These are phyloP conservation scores for Amia ocellicauda DNA, from an alignment of 2,113 vertebrate species.

Conservation along the genomic window DNA sequence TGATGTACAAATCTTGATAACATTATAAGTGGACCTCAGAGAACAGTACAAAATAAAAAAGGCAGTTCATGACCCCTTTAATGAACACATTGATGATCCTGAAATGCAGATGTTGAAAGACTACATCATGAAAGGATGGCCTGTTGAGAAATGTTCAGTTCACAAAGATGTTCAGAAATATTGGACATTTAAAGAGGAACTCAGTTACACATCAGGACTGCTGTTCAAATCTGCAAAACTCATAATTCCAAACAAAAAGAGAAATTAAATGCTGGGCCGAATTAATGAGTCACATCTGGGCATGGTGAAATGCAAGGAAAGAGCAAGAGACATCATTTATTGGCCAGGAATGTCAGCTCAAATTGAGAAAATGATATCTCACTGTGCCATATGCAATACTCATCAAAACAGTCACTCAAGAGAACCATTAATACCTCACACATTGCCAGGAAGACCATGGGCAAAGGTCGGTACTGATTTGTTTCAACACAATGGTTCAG, in stretches of 20 bases:
- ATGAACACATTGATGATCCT: too few species aligned
- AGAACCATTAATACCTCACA: slow-evolving; percentile 13
- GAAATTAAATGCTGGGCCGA: slow-evolving; percentile 13
- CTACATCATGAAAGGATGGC: too few species aligned
- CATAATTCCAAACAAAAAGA: slow-evolving; percentile 2
- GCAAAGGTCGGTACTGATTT: slow-evolving; percentile 18
- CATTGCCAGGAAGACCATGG: slow-evolving; percentile 18
- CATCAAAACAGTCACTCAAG: slow-evolving; percentile 1
- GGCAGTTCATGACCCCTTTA: too few species aligned
- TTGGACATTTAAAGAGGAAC: slow-evolving; percentile 12
- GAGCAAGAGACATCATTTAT: slow-evolving; percentile 9
- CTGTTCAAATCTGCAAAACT: slow-evolving; percentile 10
- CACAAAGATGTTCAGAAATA: too few species aligned
- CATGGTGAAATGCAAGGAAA: slow-evolving; percentile 8
- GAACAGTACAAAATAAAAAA: too few species aligned
- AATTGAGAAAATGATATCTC: slow-evolving; percentile 4
- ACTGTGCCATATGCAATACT: slow-evolving; percentile 9
- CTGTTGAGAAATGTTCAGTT: too few species aligned
- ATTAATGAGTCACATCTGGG: slow-evolving; percentile 14
- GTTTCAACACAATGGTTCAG: slow-evolving; percentile 13
- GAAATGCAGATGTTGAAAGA: too few species aligned
- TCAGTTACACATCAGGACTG: not conserved
- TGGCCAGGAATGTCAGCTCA: slow-evolving; percentile 16
- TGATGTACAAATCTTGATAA: too few species aligned
- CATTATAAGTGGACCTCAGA: too few species aligned